Evolutionary conservation across 2,888 invertebrate species (phyloP), one percentile per base, ranked within the genome.

Genomic region (Acleris holmiana): DNA sequence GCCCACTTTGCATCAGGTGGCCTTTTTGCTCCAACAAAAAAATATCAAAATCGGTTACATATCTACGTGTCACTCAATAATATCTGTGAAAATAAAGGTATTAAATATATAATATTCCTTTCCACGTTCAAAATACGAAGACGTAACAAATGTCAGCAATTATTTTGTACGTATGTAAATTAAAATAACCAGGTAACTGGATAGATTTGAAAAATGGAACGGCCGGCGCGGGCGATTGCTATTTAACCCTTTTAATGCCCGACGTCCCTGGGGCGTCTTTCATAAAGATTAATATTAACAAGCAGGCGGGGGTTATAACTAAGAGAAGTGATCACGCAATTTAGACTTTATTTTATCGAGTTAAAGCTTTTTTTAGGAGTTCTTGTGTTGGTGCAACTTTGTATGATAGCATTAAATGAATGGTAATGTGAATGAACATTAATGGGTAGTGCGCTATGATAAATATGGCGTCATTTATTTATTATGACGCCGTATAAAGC

Each of bases 241-340:
- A 51, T 57, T 63, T 58, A 53, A 65, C 59, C 65, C 55, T 49
- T 58, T 58, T 60, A 55, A 60, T 54, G 51, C 41, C 44, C 54
- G 51, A 19, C 35, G 17, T 54, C 65, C 65, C 59, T 44, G 19
- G 65, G 65, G 59, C 54, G 44, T 65, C 53, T 59, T 60, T 49
- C 54, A 60, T 55, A 64, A 59, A 54, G 54, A 65, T 65, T 65
- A 59, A 65, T 60, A 59, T 29, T 29, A 54, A 59, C 54, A 13
- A 59, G 41, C 55, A 10, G 54, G 40, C 6, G 17, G 13, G 25
- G 29, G 29, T 35, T 46, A 44, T 10, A 40, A 35, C 41, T 49
- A 17, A 8, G 23, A 35, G 18, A 46, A 3, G 10, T 18, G 21
- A 15, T 44, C 18, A 29, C 4, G 21, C 7, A 17, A 54, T 35